Evolutionary conservation across 2,113 vertebrate species (phyloP), one percentile per base, ranked within the genome.

Genomic region (Siniperca chuatsi): DNA sequence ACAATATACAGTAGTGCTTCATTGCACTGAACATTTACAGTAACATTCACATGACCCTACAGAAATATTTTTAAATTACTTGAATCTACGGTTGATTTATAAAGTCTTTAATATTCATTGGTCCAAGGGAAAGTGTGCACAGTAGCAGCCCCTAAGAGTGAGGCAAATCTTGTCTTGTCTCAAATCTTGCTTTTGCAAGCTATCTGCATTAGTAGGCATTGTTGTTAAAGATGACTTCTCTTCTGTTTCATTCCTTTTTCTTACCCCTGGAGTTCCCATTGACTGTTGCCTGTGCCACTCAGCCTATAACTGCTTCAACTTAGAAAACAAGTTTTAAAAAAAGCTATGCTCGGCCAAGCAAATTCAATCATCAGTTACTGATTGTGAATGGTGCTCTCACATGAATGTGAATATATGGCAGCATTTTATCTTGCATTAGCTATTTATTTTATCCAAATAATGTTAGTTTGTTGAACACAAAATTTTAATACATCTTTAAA

Each of bases 201-300:
- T 44, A 1, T 73, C 25, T 60, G 23, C 18, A 35, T 71, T 69
- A 35, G 60, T 52, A 44, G 35, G 8, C 21, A 68, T 65, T 67
- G 70, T 64, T 73, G 29, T 77, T 76, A 44, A 79, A 54, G 67
- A 42, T 73, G 52, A 42, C 52, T 67, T 57, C 8, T 78, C 58
- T 25, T 81, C 50, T 18, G 52, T 60, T 25, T 46, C 50, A 58
- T 29, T 65, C 6, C 2, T 21, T 65, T 57, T 60, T 50, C 8
- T 66, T 6, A 25, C 16, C n/a, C 13, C 21, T 20, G 11, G 46
- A 75, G 70, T 25, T 64, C 21, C 1, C 2, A 40, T 61, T 35
- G 29, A 65, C 40, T 58, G 29, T 65, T 40, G 25, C 55, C n/a
- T 44, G 0, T 61, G 64, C 33, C 33, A 52, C 61, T 54, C 35